Percentiles rank a stretch among this genome's conserved stretches.
Conservation (phyloP, 2,888 invertebrate genomes). For the Vanessa cardui region DNA sequence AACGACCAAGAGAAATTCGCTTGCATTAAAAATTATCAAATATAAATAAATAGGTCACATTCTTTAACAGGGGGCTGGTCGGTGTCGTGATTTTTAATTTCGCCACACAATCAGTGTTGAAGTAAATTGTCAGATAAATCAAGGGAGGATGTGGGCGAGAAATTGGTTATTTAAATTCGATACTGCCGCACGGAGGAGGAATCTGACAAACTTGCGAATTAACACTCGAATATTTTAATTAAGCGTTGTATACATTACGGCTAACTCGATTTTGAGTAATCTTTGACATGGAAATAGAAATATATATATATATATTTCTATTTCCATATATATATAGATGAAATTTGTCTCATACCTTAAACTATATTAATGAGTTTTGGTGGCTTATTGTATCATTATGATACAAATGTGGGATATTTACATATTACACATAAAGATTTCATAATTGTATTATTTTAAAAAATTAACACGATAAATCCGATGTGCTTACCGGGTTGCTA, state of each 20-base stretch:
- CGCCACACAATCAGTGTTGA: constrained; percentile 64
- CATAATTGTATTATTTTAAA: no score
- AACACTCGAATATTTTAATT: constrained; percentile 10
- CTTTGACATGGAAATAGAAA: neutral
- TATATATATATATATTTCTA: no score
- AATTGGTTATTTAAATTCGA: constrained; percentile 69
- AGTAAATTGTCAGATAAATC: constrained; percentile 69
- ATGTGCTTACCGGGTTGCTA: no score
- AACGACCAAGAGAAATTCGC: neutral
- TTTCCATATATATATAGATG: no score
- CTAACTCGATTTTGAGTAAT: neutral
- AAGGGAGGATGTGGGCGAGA: constrained; percentile 48
- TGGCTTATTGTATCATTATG: no score
- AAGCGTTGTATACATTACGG: neutral
- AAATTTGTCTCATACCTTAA: neutral
- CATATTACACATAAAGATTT: no score
- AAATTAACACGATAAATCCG: no score
- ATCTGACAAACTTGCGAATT: constrained; percentile 1
- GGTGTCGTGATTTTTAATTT: constrained; percentile 53
- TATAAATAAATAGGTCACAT: constrained; percentile 9
- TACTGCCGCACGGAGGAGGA: constrained; percentile 33
- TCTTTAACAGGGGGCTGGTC: constrained; percentile 16
- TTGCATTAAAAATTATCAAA: constrained; percentile 1
- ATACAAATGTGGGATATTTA: no score
- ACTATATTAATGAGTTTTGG: no score